Conservation (phyloP, 2,113 vertebrate species). For the Amblyornis subalaris region DNA sequence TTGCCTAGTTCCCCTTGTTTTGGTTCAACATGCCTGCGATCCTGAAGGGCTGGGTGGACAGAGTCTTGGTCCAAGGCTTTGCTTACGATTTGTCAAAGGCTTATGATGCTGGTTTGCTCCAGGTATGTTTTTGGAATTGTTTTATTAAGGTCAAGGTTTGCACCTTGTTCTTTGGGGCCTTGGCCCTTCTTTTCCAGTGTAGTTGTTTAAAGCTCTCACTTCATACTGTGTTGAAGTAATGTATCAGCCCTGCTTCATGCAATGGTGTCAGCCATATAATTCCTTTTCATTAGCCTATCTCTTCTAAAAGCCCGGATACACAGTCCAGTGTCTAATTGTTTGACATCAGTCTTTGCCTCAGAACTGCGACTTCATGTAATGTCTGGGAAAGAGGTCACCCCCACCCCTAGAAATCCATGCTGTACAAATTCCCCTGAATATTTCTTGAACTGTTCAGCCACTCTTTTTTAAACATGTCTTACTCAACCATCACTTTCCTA, state of each 20-base stretch:
- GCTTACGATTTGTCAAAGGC: constrained; percentile 55
- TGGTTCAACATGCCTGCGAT: constrained; percentile 77
- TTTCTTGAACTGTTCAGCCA: not conserved
- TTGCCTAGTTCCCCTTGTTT: constrained; percentile 73
- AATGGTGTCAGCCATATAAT: not conserved
- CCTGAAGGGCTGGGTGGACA: constrained; percentile 79
- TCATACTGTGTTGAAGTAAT: not conserved
- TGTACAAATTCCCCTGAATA: not conserved
- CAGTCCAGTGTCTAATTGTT: not conserved
- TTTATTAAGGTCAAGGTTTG: not conserved
- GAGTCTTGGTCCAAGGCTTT: constrained; percentile 75
- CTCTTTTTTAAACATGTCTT: not conserved
- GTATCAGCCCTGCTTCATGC: not conserved
- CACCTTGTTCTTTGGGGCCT: not conserved
- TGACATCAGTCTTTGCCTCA: not conserved
- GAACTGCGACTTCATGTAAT: not conserved
- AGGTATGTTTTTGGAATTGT: constrained; percentile 43
- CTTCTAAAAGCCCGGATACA: not conserved
- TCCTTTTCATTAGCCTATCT: not conserved
- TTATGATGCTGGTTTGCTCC: constrained; percentile 63
- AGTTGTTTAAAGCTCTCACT: not conserved
- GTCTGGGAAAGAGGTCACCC: not conserved
- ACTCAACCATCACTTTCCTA: not conserved
- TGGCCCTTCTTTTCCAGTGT: not conserved
- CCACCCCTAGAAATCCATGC: not conserved